A percentile compares a stretch with the other conserved stretches of the same genome.
phyloP scores from a whole-genome alignment of 2,888 invertebrate genomes.

The Polymixis lichenea region DNA sequence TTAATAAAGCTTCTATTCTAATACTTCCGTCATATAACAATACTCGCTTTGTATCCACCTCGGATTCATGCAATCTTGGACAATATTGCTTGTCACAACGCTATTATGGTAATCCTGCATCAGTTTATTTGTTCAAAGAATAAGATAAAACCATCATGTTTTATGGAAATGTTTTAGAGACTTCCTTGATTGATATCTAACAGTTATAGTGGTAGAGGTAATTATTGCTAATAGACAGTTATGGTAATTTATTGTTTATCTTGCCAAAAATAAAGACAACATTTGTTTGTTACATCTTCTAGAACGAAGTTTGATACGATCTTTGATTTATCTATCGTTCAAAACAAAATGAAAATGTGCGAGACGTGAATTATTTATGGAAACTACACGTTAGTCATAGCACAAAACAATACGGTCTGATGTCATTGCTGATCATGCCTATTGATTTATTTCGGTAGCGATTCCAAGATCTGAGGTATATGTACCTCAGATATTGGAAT shows the following conservation, averaged over 20 bases:
- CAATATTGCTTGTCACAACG: neutral
- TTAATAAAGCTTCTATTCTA: conserved; percentile 34
- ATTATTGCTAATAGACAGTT: neutral
- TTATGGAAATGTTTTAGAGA: neutral
- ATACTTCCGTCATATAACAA: conserved; percentile 35
- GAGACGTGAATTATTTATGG: conserved; percentile 45
- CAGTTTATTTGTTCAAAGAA: neutral
- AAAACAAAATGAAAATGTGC: conserved; percentile 17
- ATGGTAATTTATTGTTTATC: conserved; percentile 1
- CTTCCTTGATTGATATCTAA: conserved; percentile 12
- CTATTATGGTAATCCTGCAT: conserved; percentile 13
- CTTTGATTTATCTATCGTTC: conserved; percentile 10
- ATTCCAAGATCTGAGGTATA: too few relatives aligned
- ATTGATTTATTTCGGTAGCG: conserved; percentile 36
- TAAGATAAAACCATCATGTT: neutral
- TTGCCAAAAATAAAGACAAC: neutral
- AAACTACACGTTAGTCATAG: conserved; percentile 42
- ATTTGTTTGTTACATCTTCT: neutral
- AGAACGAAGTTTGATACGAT: neutral
- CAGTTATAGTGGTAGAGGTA: too few relatives aligned
- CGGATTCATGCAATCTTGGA: conserved; percentile 26
- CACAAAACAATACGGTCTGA: conserved; percentile 49
- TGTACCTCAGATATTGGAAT: too few relatives aligned
- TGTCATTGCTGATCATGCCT: conserved; percentile 42
- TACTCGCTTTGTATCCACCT: conserved; percentile 2